Conservation (phyloP, 2,797 vertebrate species). For the Melanotaenia nigrans region DNA sequence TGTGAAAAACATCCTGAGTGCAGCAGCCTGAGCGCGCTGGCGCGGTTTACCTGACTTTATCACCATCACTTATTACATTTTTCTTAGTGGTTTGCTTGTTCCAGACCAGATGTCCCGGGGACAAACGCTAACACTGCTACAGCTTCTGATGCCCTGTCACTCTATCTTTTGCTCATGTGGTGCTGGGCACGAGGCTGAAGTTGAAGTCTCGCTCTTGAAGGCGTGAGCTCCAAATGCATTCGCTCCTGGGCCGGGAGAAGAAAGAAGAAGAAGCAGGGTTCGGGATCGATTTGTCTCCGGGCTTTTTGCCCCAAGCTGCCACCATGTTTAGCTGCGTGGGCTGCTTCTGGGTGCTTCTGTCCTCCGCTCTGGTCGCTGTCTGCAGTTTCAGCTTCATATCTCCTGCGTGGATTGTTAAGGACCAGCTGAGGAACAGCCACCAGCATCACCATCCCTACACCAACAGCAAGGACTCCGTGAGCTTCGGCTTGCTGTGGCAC, state of each 20-base stretch:
- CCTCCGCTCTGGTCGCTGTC: slow-evolving; percentile 87
- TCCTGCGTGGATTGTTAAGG: slow-evolving; percentile 89
- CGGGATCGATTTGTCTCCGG: slow-evolving; percentile 77
- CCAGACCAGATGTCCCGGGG: slow-evolving; percentile 56
- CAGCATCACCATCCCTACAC: slow-evolving; percentile 40
- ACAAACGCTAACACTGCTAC: slow-evolving; percentile 6
- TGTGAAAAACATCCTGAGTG: slow-evolving; percentile 65
- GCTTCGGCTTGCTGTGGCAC: slow-evolving; percentile 91
- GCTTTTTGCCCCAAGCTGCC: slow-evolving; percentile 79
- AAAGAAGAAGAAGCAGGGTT: slow-evolving; percentile 83
- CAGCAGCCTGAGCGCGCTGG: slow-evolving; percentile 19
- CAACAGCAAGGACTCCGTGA: slow-evolving; percentile 81
- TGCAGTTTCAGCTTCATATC: slow-evolving; percentile 91
- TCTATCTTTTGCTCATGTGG: slow-evolving; percentile 50
- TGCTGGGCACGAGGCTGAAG: slow-evolving; percentile 52
- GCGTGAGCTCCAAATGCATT: slow-evolving; percentile 85
- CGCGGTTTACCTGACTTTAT: slow-evolving; percentile 52
- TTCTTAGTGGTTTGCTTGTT: background rate
- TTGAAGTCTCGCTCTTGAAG: slow-evolving; percentile 64
- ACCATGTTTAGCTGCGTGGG: slow-evolving; percentile 92
- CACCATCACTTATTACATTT: slow-evolving; percentile 12
- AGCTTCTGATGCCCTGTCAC: slow-evolving; percentile 35
- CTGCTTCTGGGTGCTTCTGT: slow-evolving; percentile 92
- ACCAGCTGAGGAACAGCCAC: slow-evolving; percentile 73
- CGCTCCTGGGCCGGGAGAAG: slow-evolving; percentile 84